These are phyloP conservation scores for Spisula subtruncata DNA, from an alignment of 2,888 invertebrate species.

Conservation along the genomic window DNA sequence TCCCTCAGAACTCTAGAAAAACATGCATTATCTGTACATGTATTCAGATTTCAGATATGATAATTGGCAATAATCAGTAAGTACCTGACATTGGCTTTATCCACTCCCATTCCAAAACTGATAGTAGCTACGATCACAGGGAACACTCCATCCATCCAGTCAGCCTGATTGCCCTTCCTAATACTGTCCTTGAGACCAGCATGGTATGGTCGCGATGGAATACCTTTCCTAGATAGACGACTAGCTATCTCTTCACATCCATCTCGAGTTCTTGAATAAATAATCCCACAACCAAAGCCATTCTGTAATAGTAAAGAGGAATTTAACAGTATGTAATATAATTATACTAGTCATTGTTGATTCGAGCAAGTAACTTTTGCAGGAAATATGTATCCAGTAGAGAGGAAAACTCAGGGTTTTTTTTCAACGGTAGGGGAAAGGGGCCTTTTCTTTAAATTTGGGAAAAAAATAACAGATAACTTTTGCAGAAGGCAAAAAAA, in stretches of 20 bases:
- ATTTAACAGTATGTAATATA: neutral
- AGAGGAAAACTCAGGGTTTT: no score
- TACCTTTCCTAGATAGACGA: slow-evolving; percentile 90
- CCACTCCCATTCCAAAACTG: slow-evolving; percentile 99
- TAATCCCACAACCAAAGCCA: slow-evolving; percentile 92
- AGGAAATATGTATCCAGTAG: no score
- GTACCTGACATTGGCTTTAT: slow-evolving; percentile 96
- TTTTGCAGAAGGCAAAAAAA: no score
- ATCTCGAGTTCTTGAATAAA: slow-evolving; percentile 98
- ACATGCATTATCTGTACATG: no score
- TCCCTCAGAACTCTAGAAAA: no score
- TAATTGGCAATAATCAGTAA: no score
- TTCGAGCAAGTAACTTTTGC: no score
- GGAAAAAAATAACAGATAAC: no score
- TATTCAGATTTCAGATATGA: no score
- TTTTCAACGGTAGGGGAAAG: no score
- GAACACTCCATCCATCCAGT: slow-evolving; percentile 96
- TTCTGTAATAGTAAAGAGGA: slow-evolving; percentile 71
- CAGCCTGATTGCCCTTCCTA: slow-evolving; percentile 93
- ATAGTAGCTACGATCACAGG: slow-evolving; percentile 98
- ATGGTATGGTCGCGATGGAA: slow-evolving; percentile 95
- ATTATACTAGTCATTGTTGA: no score
- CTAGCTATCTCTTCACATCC: slow-evolving; percentile 95
- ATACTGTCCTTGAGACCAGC: slow-evolving; percentile 91
- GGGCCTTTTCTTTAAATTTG: no score